These are phyloP conservation scores for Pantelozetes paolii DNA, from an alignment of 2,888 invertebrate genomes.

Conservation along the genomic window DNA sequence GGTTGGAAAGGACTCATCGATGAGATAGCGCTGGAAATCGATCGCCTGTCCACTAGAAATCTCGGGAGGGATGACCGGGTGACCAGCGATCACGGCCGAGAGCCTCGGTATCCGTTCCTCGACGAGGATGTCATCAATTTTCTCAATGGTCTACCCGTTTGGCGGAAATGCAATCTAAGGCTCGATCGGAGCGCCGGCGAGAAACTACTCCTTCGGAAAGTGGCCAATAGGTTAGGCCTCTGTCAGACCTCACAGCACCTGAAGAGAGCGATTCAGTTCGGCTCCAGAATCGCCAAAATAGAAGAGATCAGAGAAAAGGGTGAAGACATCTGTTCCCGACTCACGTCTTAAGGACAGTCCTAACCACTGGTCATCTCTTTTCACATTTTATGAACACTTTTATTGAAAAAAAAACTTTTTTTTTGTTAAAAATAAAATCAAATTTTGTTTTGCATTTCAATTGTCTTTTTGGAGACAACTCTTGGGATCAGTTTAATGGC, in stretches of 20 bases:
- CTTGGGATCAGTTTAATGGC: too few relatives aligned
- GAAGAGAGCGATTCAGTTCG: constrained; percentile 95
- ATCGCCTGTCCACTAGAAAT: constrained; percentile 80
- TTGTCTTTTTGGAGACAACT: too few relatives aligned
- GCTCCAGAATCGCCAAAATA: constrained; percentile 74
- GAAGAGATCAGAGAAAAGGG: constrained; percentile 79
- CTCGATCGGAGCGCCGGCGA: constrained; percentile 80
- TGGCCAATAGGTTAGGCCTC: constrained; percentile 53
- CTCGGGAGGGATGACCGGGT: constrained; percentile 87
- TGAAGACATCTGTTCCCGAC: constrained; percentile 62
- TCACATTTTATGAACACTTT: too few relatives aligned
- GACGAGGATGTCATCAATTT: constrained; percentile 60
- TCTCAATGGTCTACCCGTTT: constrained; percentile 55
- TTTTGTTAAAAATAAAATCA: too few relatives aligned
- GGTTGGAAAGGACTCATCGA: constrained; percentile 58
- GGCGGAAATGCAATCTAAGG: constrained; percentile 55
- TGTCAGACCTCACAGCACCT: constrained; percentile 61
- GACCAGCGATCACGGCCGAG: constrained; percentile 75
- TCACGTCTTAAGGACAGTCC: too few relatives aligned
- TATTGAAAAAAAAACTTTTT: too few relatives aligned
- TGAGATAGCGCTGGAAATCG: constrained; percentile 72
- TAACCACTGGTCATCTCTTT: too few relatives aligned
- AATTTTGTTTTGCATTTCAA: too few relatives aligned
- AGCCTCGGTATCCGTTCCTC: constrained; percentile 61
- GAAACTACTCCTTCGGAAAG: constrained; percentile 72